Evolutionary conservation across 1,140 invertebrate species (phyloP), one percentile per base, ranked within the genome.

Genomic region (Thaumetopoea pityocampa): DNA sequence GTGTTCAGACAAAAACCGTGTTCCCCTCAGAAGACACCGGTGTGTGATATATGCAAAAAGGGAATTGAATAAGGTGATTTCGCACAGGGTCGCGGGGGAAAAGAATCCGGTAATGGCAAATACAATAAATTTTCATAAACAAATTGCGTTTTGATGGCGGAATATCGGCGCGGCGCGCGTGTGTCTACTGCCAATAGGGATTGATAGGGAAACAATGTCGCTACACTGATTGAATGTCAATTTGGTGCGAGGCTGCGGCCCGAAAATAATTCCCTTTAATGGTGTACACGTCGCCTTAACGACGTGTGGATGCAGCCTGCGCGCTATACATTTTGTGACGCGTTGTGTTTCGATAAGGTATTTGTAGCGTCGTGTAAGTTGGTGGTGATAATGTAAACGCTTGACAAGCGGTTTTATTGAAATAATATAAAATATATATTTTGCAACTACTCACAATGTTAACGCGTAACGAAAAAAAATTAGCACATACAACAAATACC

Each of bases 111-210:
- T 84, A 81, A 84, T 82, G 76, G 80, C 72, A 67, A 84, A 84
- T 84, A 81, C 80, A 82, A 84, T 84, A 84, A 84, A 84, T 84
- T 84, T 84, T 84, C 80, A 84, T 84, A 84, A 84, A 84, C 80
- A 84, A 84, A 84, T 84, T 80, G 80, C 74, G 64, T 65, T 84
- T 84, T 84, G 80, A 84, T 84, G 77, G 73, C 66, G 73, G 71
- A 60, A 67, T 72, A 83, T 81, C 71, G 69, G 64, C 57, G 67
- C 48, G 54, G 62, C 54, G 65, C 63, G 76, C 67, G 79, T 70
- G 73, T 55, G 59, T 58, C 51, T 60, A 73, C 66, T 78, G 58
- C 71, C 77, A 78, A 84, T 78, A 78, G 72, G 70, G 72, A 83
- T 79, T 79, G 79, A 83, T 81, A 83, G 74, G 74, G 69, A 81